Evolutionary conservation across 2,113 vertebrate species (phyloP).

Genomic region (Salvelinus namaycush): DNA sequence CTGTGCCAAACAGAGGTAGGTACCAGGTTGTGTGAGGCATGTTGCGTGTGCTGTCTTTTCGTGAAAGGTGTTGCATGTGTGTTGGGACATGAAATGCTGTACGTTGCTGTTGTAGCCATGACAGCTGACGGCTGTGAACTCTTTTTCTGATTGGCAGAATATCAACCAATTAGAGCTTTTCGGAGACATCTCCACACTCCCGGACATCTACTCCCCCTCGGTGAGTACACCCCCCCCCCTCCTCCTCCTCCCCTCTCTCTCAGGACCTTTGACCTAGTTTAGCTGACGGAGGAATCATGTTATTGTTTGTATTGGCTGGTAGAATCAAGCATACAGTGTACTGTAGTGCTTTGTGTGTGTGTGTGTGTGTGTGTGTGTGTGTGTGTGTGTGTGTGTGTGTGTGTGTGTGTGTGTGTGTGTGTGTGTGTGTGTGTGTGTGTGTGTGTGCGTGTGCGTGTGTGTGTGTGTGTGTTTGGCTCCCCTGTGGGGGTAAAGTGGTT

Average conservation of each 20-base stretch:
- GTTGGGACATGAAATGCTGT: background rate
- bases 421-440: too few relatives aligned
- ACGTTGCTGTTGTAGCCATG: background rate
- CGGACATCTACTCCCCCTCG: constrained; percentile 96
- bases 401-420: too few relatives aligned
- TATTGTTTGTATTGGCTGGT: too few relatives aligned
- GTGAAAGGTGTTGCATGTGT: constrained; percentile 47
- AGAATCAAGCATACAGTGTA: too few relatives aligned
- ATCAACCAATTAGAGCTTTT: constrained; percentile 99
- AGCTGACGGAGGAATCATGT: too few relatives aligned
- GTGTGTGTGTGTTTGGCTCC: too few relatives aligned
- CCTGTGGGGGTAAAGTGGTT: background rate
- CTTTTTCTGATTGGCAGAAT: constrained; percentile 79
- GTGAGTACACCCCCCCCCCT: constrained; percentile 75
- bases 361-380: too few relatives aligned
- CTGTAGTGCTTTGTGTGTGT: too few relatives aligned
- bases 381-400: too few relatives aligned
- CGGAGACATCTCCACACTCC: constrained; percentile 98
- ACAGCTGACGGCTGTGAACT: background rate
- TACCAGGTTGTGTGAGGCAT: constrained; percentile 6
- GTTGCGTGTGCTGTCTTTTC: constrained; percentile 31
- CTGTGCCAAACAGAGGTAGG: constrained; percentile 59
- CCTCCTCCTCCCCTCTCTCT: too few relatives aligned
- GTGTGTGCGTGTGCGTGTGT: too few relatives aligned
- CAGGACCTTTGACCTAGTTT: too few relatives aligned